Base-by-base conservation (phyloP, 2,888 invertebrate genomes). In the Erebia palarica region DNA sequence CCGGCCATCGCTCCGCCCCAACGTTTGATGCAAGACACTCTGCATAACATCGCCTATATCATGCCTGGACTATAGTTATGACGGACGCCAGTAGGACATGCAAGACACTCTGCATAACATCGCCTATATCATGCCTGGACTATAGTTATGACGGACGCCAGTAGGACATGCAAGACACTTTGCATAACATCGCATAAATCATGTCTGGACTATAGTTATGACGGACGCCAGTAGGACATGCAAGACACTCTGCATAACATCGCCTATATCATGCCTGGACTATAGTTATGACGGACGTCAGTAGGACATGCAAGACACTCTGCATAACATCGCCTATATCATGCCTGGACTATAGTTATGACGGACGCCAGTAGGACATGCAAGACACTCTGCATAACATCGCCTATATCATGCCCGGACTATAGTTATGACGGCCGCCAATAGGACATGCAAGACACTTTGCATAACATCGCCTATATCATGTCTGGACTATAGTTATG, bases 11-110 rank as follows among this genome's bases (percentile, higher is more conserved):
- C 96, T 78, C 85, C 95, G 94, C 83, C 94, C 80, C 75, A 91
- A 85, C 94, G 75, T 79, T 93, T 81, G 83, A 80, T 95, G 69
- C 91, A 90, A 16, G 92, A 96, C 79, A 97, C 97, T 51, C 94
- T 99, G 69, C 98, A 99, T 89, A 98, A 98, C 87, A 97, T 98
- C 76, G 98, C 98, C 0, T 99, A 98, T 84, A 97, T 99, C 78
- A 99, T 98, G 98, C 91, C 91, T 0, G 91, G 91, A 0, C 75
- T 90, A 61, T 90, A 75, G 60, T n/a, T n/a, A n/a, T n/a, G n/a
- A n/a, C n/a, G 27, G 21, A 21, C 21, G 27, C 27, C 27, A 27
- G 4, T 27, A 27, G 27, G 27, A 53, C 21, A 0, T 36, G 7
- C 91, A 90, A 16, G 92, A 96, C 79, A 97, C 97, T 51, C 94